Conservation (phyloP, 2,113 vertebrate genomes). For the Lethenteron reissneri region DNA sequence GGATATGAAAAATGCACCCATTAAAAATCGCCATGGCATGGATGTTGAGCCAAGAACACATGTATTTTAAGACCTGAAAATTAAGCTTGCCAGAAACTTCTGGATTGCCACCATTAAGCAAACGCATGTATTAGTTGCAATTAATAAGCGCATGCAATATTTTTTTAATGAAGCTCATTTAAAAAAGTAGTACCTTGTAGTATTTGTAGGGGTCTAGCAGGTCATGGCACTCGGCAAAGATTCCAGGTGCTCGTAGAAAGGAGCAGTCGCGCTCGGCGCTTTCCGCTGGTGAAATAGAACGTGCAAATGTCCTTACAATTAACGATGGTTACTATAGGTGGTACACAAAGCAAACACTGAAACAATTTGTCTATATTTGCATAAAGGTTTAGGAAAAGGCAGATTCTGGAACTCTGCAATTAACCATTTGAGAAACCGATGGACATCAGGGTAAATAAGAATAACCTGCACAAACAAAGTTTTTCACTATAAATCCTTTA, state of each 20-base stretch:
- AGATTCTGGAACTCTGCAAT: neutral
- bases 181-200: slow-evolving; percentile 17
- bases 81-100: too few species aligned
- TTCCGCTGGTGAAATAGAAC: too few species aligned
- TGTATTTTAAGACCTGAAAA: too few species aligned
- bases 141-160: too few species aligned
- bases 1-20: too few species aligned
- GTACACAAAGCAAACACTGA: neutral
- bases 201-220: slow-evolving; percentile 23
- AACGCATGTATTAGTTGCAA: too few species aligned
- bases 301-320: slow-evolving; percentile 20
- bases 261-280: slow-evolving; percentile 21
- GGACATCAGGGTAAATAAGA: too few species aligned
- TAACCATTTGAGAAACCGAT: neutral
- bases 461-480: too few species aligned
- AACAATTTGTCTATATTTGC: neutral
- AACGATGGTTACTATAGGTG: neutral
- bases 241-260: slow-evolving; percentile 22
- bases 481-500: too few species aligned
- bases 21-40: too few species aligned
- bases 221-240: slow-evolving; percentile 32
- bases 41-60: too few species aligned
- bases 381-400: neutral
- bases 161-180: neutral
- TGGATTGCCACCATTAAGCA: too few species aligned